Base-by-base conservation (phyloP, 2,888 invertebrate species). In the Hemicrepidius hirtus region DNA sequence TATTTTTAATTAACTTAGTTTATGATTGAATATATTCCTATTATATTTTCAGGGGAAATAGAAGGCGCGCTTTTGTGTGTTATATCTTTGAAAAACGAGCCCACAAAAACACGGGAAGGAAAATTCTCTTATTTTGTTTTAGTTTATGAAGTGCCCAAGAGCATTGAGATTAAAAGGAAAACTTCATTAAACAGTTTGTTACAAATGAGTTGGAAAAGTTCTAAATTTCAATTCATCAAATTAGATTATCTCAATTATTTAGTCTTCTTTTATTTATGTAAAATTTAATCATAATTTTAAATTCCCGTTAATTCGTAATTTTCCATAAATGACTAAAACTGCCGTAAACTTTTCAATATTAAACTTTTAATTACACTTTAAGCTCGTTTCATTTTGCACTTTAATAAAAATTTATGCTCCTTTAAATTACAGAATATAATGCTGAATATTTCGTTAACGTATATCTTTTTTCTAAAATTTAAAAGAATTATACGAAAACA, bases 331-430 rank as follows among this genome's bases (percentile, higher is more conserved):
- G 49, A 49, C 21, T 49, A 49, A 49, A 49, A 21, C 21, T 20
- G 20, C 44, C 24, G 32, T 28, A 28, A 53, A 53, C 28, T 53
- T 53, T 49, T 53, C 53, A 12, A 53, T 53, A 53, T 53, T 53
- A 53, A 62, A 46, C 44, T 62, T 62, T 62, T 62, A 62, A 62
- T 62, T 62, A 32, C 62, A 21, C 28, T 46, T 46, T 62, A 44
- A 44, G 28, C 44, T 62, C 24, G 21, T 62, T 46, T 44, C 28
- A 62, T 44, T 62, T 62, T 44, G 41, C 5, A 20, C 18, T 28
- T 44, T 62, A 62, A 32, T 62, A 28, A 62, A 62, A 44, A 62
- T 62, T 44, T 62, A 62, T 62, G 24, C 16, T 24, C 10, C 32
- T 44, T 32, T 46, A 41, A 60, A 62, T 41, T 44, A 41, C 41